Conservation (phyloP, 2,888 invertebrate genomes). For the Teinopalpus imperialis region DNA sequence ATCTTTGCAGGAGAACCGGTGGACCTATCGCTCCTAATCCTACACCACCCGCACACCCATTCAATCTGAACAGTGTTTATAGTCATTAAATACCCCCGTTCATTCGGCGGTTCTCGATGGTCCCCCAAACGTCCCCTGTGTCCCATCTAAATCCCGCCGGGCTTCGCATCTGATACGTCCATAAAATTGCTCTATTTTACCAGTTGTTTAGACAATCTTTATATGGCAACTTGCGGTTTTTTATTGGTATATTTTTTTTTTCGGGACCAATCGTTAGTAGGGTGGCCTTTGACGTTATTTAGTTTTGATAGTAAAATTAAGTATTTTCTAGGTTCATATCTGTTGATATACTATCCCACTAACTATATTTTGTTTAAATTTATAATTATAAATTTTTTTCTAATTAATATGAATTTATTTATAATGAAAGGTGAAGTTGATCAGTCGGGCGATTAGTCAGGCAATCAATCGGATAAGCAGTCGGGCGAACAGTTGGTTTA, state of each 20-base stretch:
- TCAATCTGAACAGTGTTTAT: slow-evolving; percentile 76
- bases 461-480: no score
- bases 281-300: slow-evolving; percentile 10
- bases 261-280: slow-evolving; percentile 11
- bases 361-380: no score
- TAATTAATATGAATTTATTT: no score
- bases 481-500: no score
- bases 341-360: no score
- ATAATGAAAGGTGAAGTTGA: no score
- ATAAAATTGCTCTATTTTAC: slow-evolving; percentile 43
- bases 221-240: slow-evolving; percentile 40
- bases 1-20: no score
- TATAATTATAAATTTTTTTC: no score
- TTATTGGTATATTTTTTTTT: slow-evolving; percentile 24
- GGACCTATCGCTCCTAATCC: no score
- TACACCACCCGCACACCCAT: slow-evolving; percentile 32
- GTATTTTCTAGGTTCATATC: slow-evolving; percentile 8
- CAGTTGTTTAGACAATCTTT: slow-evolving; percentile 52
- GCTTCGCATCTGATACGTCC: slow-evolving; percentile 37
- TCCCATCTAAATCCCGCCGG: slow-evolving; percentile 41
- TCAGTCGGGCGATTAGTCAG: no score
- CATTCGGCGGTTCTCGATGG: slow-evolving; percentile 32
- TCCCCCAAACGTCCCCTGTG: slow-evolving; percentile 35
- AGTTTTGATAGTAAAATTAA: slow-evolving; percentile 13
- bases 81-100: slow-evolving; percentile 54